Base-by-base conservation (phyloP, 1,140 invertebrate genomes). In the Papilio helenus region DNA sequence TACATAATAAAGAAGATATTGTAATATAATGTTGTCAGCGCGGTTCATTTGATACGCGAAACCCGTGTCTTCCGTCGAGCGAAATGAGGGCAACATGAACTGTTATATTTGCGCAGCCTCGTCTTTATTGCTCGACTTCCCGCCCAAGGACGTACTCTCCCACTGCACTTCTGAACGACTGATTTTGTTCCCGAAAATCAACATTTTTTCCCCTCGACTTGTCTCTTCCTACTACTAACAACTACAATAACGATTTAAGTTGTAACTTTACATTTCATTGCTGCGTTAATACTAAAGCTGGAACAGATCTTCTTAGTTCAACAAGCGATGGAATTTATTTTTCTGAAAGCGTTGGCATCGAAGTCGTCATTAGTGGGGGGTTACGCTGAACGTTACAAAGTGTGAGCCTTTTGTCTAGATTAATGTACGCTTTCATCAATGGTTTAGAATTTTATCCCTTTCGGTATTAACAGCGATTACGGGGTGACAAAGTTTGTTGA, bases 381-480 rank as follows among this genome's bases (percentile, higher is more conserved):
- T 87, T 89, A 89, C 86, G 91, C 87, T 92, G 90, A 94, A 92
- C 86, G 92, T 92, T 93, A 94, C 92, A 94, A 93, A 94, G 89
- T 93, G 92, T 87, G 92, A 92, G 92, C 90, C 92, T 94, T 94
- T 94, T 94, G 93, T 94, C 90, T 92, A 81, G 83, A 81, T 89
- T 90, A 92, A 87, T 88, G 89, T 55, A 18, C 18, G 80, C 23
- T 89, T 83, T 77, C 51, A 44, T 73, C 81, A 72, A 26, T 68
- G 76, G 18, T 61, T 77, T 49, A 73, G 39, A 46, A 46, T 68
- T 68, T 68, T 68, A 68, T 68, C 61, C 26, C 61, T 68, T 68
- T 68, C 23, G 26, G 61, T 68, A 34, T 68, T 68, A 68, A 68
- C 61, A 68, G 61, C 85, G 84, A 80, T 78, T 79, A 49, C 58